These are phyloP conservation scores for Hydrotaea cyrtoneurina DNA, from an alignment of 2,888 invertebrate species.

Conservation along the genomic window DNA sequence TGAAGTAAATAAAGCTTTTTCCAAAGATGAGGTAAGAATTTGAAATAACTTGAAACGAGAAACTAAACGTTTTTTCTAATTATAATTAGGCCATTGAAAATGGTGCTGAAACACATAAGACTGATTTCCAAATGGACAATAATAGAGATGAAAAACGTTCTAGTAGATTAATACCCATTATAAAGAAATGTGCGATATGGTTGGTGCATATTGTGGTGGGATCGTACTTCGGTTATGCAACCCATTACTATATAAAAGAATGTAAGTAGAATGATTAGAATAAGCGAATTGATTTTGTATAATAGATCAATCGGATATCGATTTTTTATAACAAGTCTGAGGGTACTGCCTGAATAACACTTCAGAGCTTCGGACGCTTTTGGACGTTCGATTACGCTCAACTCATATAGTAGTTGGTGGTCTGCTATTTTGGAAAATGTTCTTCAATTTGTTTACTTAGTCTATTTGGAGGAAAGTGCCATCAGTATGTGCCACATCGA, in stretches of 20 bases:
- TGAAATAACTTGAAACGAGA: not conserved
- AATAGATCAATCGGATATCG: too few relatives aligned
- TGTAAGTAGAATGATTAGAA: constrained; percentile 71
- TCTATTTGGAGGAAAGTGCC: too few relatives aligned
- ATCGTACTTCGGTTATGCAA: constrained; percentile 78
- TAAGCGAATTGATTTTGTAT: too few relatives aligned
- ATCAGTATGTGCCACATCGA: too few relatives aligned
- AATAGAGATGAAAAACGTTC: not conserved
- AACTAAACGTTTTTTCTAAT: not conserved
- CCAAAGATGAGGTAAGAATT: constrained; percentile 72
- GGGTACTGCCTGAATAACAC: too few relatives aligned
- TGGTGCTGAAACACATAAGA: constrained; percentile 62
- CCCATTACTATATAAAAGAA: constrained; percentile 74
- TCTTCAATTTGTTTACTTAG: too few relatives aligned
- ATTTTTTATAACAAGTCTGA: too few relatives aligned
- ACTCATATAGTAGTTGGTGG: too few relatives aligned
- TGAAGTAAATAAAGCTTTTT: constrained; percentile 72
- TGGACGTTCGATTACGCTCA: too few relatives aligned
- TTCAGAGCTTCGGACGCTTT: too few relatives aligned
- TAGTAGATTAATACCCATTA: constrained; percentile 4
- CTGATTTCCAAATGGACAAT: constrained; percentile 70
- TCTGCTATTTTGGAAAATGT: too few relatives aligned
- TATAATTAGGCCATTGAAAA: constrained; percentile 62
- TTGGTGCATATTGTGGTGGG: constrained; percentile 73
- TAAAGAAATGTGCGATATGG: constrained; percentile 34